Percentiles rank a stretch among this genome's conserved stretches.
Conservation (phyloP, 2,888 invertebrate genomes). For the Aplocera efformata region DNA sequence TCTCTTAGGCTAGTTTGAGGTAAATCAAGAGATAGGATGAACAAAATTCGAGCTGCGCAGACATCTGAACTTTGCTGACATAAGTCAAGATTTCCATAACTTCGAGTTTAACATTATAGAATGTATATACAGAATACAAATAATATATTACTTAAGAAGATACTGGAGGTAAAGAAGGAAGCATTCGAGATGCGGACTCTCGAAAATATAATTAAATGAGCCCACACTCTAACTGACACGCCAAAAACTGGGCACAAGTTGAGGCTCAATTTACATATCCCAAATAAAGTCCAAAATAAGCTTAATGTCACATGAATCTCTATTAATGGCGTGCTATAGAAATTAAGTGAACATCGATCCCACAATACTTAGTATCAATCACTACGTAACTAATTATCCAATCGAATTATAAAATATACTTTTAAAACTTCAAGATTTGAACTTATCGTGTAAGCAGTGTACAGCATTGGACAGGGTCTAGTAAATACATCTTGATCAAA, state of each 20-base stretch:
- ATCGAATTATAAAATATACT: slow-evolving; percentile 68
- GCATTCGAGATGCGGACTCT: not conserved
- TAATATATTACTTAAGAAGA: not conserved
- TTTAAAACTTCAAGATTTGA: slow-evolving; percentile 69
- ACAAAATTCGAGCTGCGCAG: slow-evolving; percentile 13
- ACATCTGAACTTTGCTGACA: not conserved
- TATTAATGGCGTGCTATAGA: slow-evolving; percentile 28
- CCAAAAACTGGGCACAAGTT: not conserved
- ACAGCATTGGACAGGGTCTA: slow-evolving; percentile 61
- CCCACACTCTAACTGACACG: not conserved
- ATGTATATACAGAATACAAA: slow-evolving; percentile 11
- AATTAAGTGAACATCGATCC: slow-evolving; percentile 37
- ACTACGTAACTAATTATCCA: slow-evolving; percentile 61
- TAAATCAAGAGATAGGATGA: slow-evolving; percentile 26
- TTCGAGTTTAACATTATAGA: not conserved
- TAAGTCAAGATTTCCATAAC: not conserved
- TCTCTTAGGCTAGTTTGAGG: slow-evolving; percentile 62
- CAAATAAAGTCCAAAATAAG: too few species aligned
- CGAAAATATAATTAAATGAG: not conserved
- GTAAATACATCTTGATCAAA: slow-evolving; percentile 50
- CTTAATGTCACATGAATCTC: slow-evolving; percentile 10
- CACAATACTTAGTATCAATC: slow-evolving; percentile 47
- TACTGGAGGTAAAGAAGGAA: slow-evolving; percentile 1
- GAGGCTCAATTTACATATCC: too few species aligned
- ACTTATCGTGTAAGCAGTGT: slow-evolving; percentile 72